Evolutionary conservation across 2,888 invertebrate genomes (phyloP), one percentile per base, ranked within the genome.

Genomic region (Zeuzera pyrina): DNA sequence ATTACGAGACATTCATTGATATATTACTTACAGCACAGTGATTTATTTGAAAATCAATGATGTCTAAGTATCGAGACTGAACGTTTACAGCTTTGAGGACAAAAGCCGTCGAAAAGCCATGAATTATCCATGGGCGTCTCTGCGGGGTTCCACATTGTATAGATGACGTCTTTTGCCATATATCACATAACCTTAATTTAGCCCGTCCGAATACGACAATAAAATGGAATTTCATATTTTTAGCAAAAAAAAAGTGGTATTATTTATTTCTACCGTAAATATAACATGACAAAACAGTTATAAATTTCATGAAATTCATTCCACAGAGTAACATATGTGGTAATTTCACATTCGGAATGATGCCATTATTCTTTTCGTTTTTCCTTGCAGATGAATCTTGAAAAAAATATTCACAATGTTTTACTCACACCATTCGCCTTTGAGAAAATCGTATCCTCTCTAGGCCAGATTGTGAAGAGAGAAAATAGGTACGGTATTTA

Each of bases 341-440:
- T 47, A 47, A 54, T 57, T 53, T 44, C 39, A 41, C 45, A 40
- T 45, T 45, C 33, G 26, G 36, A 52, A 57, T 43, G 43, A 52
- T 41, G 42, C 45, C 39, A 54, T 61, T 43, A 46, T 41, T 54
- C 37, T 47, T 41, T 34, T 29, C 36, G 31, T 33, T 41, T 43
- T 45, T 42, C 33, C 52, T 26, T 14, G 30, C 29, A 28, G 35
- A 35, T 6, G 15, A 8, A 15, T 13, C 13, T 8, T 15, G 8
- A 11, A 8, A 31, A 34, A 29, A 29, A 32, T 19, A 16, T 16
- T 35, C 32, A 24, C 34, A 28, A 33, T 25, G 31, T 19, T 23
- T 19, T 30, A 14, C 35, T 27, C 23, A 27, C 34, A 31, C 29
- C 37, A 25, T 25, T 12, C 13, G 15, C 31, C 33, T 33, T 27